These are phyloP conservation scores for Rhea pennata DNA, from an alignment of 2,113 vertebrate genomes.

Conservation along the genomic window DNA sequence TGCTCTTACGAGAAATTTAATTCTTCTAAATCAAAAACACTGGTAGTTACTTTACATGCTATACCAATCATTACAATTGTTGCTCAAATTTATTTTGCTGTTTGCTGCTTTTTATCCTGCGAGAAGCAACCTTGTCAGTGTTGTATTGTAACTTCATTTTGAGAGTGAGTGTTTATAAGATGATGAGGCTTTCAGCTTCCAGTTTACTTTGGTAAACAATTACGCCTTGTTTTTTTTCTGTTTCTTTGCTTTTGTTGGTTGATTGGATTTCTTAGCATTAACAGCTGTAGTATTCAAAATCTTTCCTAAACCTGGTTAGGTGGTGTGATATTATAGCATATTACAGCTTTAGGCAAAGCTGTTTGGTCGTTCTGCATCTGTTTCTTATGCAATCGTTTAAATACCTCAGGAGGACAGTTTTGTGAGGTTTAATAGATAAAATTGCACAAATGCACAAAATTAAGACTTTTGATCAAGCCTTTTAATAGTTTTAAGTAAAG, in stretches of 20 bases:
- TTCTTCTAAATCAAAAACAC: background rate
- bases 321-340: background rate
- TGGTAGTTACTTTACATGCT: background rate
- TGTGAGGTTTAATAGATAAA: background rate
- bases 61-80: background rate
- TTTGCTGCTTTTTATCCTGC: background rate
- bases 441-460: background rate
- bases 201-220: background rate
- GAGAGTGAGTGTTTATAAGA: background rate
- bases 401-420: background rate
- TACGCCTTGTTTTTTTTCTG: background rate
- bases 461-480: background rate
- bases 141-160: constrained; percentile 11
- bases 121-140: background rate
- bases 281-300: background rate
- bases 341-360: background rate
- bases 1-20: background rate
- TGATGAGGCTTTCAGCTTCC: background rate
- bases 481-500: background rate
- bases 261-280: background rate
- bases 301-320: background rate
- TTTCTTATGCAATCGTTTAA: background rate
- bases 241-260: background rate
- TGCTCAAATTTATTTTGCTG: background rate
- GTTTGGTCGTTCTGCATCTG: background rate